Evolutionary conservation across 64 coral and sea anemone species (phyloP), one percentile per base, ranked within the genome.

Genomic region (Anthopleura sola): DNA sequence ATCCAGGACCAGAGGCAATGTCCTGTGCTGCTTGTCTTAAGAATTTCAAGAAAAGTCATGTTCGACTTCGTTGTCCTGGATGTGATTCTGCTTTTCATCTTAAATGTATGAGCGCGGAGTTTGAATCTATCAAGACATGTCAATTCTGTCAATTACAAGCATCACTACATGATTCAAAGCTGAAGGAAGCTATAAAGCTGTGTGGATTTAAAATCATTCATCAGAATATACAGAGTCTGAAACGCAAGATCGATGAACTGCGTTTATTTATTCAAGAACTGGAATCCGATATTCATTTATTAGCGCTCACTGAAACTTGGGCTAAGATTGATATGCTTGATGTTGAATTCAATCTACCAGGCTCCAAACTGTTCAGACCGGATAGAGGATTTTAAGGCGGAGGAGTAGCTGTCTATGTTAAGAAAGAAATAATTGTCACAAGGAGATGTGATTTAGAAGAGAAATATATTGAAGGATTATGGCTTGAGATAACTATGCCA

Each of bases 241-340:
- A 23, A 60, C 5, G 57, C 19, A 60, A 60, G 21, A 60, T 60
- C 20, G 57, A 60, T 60, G 57, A 60, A 60, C 57, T 60, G 57
- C 57, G 20, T n/a, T n/a, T 60, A 24, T n/a, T 60, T 60, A 60
- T 60, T 3, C 57, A 60, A 60, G 57, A 60, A 60, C 57, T 60
- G 24, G 9, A 60, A n/a, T 60, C 17, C 1, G 21, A 20, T n/a
- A 20, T 86, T 51, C 85, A 86, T 26, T 15, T 86, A 75, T 50
- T 87, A 37, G 87, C 90, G 10, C 51, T 87, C 21, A 87, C 85
- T 47, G 90, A 92, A 86, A 91, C 90, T 31, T 91, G 90, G 90
- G 12, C 40, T 18, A 91, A 91, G 51, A 24, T 47, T 47, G 83
- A 80, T 46, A 26, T 78, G 3, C 24, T 36, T 16, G 86, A 92